phyloP scores from a whole-genome alignment of 1,140 invertebrate genomes.

The Drosophila pallidifrons region DNA sequence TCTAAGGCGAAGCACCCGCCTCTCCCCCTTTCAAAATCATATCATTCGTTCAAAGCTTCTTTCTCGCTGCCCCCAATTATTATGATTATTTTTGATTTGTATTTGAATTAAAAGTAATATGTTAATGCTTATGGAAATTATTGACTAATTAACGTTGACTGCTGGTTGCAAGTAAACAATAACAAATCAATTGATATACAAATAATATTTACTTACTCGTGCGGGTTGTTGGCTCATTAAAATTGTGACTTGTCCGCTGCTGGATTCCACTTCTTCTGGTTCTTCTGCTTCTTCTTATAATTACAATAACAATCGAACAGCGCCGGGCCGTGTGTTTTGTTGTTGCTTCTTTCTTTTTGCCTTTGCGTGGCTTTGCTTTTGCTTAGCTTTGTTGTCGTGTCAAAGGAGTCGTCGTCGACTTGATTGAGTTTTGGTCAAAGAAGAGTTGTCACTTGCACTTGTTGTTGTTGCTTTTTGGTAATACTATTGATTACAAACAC shows the following conservation, averaged over 20 bases:
- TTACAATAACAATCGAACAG: constrained; percentile 11
- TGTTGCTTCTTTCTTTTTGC: constrained; percentile 14
- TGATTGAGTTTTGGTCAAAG: constrained; percentile 14
- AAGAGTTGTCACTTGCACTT: constrained; percentile 57
- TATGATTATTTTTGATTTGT: constrained; percentile 10
- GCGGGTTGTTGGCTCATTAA: constrained; percentile 27
- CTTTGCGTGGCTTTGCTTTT: neutral
- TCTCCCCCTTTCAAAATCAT: neutral
- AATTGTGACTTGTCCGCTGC: constrained; percentile 5
- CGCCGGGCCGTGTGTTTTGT: constrained; percentile 6
- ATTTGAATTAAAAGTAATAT: constrained; percentile 15
- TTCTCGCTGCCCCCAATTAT: neutral
- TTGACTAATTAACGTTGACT: neutral
- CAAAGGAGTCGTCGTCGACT: constrained; percentile 6
- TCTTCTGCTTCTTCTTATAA: neutral
- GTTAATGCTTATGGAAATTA: constrained; percentile 25
- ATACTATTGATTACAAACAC: constrained; percentile 13
- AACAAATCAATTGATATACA: constrained; percentile 22
- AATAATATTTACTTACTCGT: constrained; percentile 36
- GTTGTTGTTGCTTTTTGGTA: constrained; percentile 51
- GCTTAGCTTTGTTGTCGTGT: constrained; percentile 19
- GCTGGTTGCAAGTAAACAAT: constrained; percentile 14
- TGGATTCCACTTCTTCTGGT: neutral
- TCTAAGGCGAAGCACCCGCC: neutral
- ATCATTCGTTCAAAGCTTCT: neutral